phyloP scores from a whole-genome alignment of 64 coral and sea anemone genomes.

The Hydrozoanthus tunicans region DNA sequence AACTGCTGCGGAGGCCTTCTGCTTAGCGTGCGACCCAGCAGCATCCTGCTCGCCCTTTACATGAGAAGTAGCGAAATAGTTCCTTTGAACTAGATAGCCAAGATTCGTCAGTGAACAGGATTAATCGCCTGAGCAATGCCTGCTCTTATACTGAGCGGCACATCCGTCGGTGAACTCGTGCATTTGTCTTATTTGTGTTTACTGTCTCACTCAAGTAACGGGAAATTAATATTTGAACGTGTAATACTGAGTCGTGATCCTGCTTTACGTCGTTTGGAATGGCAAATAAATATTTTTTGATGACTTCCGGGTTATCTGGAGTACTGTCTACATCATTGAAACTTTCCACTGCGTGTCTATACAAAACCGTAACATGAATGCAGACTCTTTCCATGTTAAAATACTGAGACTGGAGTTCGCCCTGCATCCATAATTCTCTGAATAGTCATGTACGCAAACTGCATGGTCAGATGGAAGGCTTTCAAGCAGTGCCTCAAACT shows the following conservation, averaged over 20 bases:
- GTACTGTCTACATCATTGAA: not conserved
- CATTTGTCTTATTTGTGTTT: slow-evolving; percentile 2
- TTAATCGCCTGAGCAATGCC: too few relatives aligned
- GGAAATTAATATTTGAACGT: slow-evolving; percentile 28
- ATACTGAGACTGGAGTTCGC: not conserved
- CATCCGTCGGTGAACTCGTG: not conserved
- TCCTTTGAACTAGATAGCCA: not conserved
- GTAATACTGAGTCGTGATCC: slow-evolving; percentile 20
- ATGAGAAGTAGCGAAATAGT: not conserved
- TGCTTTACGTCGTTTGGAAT: not conserved
- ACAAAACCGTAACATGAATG: slow-evolving; percentile 10
- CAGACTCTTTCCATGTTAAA: slow-evolving; percentile 27
- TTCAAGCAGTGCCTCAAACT: slow-evolving; percentile 6
- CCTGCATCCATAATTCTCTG: not conserved
- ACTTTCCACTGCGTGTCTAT: not conserved
- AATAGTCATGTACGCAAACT: not conserved
- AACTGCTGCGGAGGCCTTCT: not conserved
- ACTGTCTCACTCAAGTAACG: not conserved
- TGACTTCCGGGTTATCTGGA: not conserved
- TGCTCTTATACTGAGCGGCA: not conserved
- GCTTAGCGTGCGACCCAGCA: not conserved
- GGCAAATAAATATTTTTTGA: not conserved
- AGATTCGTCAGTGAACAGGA: not conserved
- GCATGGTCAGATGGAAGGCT: slow-evolving; percentile 1
- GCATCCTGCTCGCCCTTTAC: not conserved